Conservation (phyloP, 2,888 invertebrate genomes). For the Phyllotreta cruciferae region DNA sequence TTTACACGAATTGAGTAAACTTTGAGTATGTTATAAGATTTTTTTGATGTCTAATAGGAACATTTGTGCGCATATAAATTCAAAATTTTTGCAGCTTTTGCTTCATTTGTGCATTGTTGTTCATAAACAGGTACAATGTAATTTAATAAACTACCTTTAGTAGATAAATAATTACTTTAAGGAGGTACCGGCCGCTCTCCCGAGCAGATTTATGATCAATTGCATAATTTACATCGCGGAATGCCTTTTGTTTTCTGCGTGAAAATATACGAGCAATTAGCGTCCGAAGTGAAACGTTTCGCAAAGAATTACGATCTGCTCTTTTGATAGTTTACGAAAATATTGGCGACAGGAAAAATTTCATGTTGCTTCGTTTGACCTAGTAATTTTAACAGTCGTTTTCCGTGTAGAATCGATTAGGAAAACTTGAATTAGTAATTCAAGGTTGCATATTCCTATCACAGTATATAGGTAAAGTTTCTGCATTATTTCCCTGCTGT, state of each 20-base stretch:
- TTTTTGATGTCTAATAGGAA: no score
- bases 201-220: constrained; percentile 1
- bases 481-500: constrained; percentile 43
- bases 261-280: constrained; percentile 1
- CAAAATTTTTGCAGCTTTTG: no score
- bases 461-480: constrained; percentile 9
- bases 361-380: background rate
- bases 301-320: background rate
- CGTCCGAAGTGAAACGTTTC: background rate
- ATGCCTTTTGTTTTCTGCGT: background rate
- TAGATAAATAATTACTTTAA: background rate
- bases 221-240: background rate
- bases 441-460: constrained; percentile 22
- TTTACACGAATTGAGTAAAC: no score
- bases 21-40: no score
- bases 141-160: background rate
- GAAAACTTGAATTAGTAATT: constrained; percentile 5
- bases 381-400: no score
- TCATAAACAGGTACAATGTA: background rate
- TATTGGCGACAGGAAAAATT: background rate
- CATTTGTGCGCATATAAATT: no score
- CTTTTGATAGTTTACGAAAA: background rate
- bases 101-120: no score
- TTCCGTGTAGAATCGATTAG: no score
- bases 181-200: background rate